A percentile compares a stretch with the other conserved stretches of the same genome.
Evolutionary conservation across 2,797 vertebrate species (phyloP).

Genomic region (Oreortyx pictus): DNA sequence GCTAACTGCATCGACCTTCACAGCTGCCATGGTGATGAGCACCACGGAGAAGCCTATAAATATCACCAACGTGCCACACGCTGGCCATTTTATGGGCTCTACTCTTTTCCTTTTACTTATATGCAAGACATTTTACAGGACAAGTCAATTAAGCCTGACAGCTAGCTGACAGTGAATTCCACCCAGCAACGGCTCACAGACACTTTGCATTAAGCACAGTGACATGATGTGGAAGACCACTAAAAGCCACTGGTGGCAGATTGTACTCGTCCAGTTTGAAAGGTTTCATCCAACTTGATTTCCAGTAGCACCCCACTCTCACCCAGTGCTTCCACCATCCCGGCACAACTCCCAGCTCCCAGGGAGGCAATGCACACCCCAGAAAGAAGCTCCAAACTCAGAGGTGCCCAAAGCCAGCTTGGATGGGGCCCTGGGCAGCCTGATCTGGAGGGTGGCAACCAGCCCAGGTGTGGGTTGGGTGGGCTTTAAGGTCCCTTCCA

Average conservation of each 20-base stretch:
- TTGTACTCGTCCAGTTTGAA: not conserved
- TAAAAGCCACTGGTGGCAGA: not conserved
- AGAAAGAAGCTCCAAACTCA: too few species aligned
- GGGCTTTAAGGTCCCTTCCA: not conserved
- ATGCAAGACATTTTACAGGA: conserved; percentile 33
- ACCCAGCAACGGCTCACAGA: accelerated
- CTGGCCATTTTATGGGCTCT: conserved; percentile 12
- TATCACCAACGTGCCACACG: not conserved
- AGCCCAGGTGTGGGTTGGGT: not conserved
- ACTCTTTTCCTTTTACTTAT: conserved; percentile 29
- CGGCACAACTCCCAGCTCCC: not conserved
- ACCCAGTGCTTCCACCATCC: not conserved
- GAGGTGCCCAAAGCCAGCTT: not conserved
- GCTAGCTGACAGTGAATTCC: not conserved
- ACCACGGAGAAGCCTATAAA: conserved; percentile 37
- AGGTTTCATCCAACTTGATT: not conserved
- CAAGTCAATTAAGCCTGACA: conserved; percentile 31
- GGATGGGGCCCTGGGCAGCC: not conserved
- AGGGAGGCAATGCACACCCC: not conserved
- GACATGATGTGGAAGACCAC: not conserved
- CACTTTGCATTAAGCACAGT: not conserved
- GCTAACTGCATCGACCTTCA: not conserved
- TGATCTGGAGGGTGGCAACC: not conserved
- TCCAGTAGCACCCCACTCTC: not conserved
- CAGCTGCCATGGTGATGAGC: conserved; percentile 42